These are phyloP conservation scores for Eugnorisma glareosa DNA, from an alignment of 2,888 invertebrate species.

Conservation along the genomic window DNA sequence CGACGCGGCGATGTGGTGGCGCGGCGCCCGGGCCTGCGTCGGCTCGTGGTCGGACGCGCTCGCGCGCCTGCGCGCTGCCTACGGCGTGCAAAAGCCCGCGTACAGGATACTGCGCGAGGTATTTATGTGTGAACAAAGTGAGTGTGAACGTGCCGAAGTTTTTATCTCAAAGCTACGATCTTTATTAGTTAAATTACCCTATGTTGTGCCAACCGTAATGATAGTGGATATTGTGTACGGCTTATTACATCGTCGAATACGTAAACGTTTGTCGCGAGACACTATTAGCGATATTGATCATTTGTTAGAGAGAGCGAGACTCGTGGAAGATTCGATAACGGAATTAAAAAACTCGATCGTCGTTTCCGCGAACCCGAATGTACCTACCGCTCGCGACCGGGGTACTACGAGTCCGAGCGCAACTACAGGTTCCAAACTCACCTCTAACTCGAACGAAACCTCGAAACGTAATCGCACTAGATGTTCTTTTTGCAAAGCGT, in stretches of 20 bases:
- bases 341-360: neutral
- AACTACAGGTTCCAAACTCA: neutral
- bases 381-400: neutral
- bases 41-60: constrained; percentile 2
- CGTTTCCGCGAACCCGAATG: neutral
- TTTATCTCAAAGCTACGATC: constrained; percentile 3
- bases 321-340: constrained; percentile 1
- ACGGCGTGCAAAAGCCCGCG: constrained; percentile 4
- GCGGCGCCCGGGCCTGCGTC: neutral
- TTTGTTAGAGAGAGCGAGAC: constrained; percentile 12
- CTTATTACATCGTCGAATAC: neutral
- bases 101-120: neutral
- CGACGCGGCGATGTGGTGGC: constrained; percentile 5
- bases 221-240: constrained; percentile 10
- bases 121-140: too few relatives aligned
- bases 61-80: neutral
- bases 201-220: neutral
- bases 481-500: neutral
- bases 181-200: neutral
- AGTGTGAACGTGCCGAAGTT: too few relatives aligned
- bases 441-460: neutral
- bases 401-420: neutral
- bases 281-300: neutral
- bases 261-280: constrained; percentile 8
- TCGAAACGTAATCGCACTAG: neutral